Conservation (phyloP, 1,140 invertebrate species). For the Ceratitis capitata region DNA sequence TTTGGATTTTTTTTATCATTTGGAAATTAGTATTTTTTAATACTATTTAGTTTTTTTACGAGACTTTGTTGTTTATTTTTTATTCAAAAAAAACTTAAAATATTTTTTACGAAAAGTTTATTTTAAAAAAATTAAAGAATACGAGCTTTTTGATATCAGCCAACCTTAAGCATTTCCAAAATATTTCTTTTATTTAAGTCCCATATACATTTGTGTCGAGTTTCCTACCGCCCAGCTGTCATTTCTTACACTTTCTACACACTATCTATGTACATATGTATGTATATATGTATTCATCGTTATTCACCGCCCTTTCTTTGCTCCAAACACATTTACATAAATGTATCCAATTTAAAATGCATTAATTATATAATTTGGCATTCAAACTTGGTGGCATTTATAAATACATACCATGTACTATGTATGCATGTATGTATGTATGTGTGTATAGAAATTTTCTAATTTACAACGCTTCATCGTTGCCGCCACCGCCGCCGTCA, state of each 20-base stretch:
- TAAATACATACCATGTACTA: background rate
- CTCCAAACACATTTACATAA: background rate
- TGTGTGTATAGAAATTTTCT: background rate
- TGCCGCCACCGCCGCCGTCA: background rate
- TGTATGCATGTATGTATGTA: background rate
- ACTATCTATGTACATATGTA: background rate
- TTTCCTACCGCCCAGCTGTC: background rate
- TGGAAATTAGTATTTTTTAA: too few species aligned
- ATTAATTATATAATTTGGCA: slow-evolving; percentile 32
- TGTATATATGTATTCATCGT: background rate
- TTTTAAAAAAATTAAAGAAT: too few species aligned
- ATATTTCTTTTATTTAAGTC: too few species aligned
- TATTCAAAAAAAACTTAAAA: too few species aligned
- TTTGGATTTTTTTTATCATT: too few species aligned
- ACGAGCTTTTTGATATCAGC: too few species aligned
- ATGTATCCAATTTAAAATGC: slow-evolving; percentile 32
- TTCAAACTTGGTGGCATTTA: background rate
- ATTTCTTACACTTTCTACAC: background rate
- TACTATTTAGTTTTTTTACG: too few species aligned
- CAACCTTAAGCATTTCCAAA: too few species aligned
- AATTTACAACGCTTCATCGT: slow-evolving; percentile 3
- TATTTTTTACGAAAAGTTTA: too few species aligned
- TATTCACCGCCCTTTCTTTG: background rate
- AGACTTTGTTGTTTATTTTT: too few species aligned
- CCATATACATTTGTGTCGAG: background rate